Percentiles rank a stretch among this genome's conserved stretches.
Evolutionary conservation across 2,888 invertebrate species (phyloP).

Genomic region (Drosophila kambysellisi): DNA sequence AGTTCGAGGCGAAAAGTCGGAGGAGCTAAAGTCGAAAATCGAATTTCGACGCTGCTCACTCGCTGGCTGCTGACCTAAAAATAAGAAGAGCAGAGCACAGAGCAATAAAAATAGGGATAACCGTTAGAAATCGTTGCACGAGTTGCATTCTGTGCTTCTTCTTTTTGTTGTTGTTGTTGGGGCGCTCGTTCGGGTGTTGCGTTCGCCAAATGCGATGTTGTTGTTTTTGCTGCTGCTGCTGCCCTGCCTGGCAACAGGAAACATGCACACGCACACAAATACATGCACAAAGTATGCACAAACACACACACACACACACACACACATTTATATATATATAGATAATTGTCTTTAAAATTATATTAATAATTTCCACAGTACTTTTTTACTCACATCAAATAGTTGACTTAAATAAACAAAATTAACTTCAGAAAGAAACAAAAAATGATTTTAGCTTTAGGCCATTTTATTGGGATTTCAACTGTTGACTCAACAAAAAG

Average conservation of each 20-base stretch:
- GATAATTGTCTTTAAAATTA: not conserved
- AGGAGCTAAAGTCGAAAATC: constrained; percentile 49
- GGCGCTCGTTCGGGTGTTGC: constrained; percentile 13
- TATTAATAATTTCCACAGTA: not conserved
- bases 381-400: not conserved
- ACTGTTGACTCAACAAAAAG: constrained; percentile 2
- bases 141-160: constrained; percentile 1
- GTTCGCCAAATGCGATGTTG: constrained; percentile 12
- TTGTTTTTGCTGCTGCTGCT: constrained; percentile 13
- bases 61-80: constrained; percentile 51
- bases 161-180: constrained; percentile 3
- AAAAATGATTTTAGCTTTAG: not conserved
- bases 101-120: constrained; percentile 27
- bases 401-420: not conserved
- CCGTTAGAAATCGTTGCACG: constrained; percentile 37
- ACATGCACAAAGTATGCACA: not conserved
- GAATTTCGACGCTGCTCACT: constrained; percentile 37
- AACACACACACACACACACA: not conserved
- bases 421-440: not conserved
- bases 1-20: constrained; percentile 28
- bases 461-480: not conserved
- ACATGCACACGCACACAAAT: constrained; percentile 19
- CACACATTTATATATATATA: not conserved
- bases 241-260: constrained; percentile 43
- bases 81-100: constrained; percentile 21